phyloP scores from a whole-genome alignment of 2,113 vertebrate species.

The Perca flavescens region DNA sequence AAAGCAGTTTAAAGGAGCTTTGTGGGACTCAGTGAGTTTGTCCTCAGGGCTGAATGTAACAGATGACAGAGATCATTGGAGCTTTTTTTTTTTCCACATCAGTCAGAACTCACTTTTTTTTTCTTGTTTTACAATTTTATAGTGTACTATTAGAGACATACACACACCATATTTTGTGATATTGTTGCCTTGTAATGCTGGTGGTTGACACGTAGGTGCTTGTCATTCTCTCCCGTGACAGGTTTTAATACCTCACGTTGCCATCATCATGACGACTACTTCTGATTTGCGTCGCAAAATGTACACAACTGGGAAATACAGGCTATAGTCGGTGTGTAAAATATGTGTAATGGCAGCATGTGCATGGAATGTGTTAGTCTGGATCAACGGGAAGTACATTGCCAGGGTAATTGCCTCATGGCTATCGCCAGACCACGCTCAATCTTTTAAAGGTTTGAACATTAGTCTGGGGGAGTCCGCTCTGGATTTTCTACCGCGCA shows the following conservation, averaged over 20 bases:
- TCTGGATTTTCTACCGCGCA: too few relatives aligned
- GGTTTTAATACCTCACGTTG: slow-evolving; percentile 34
- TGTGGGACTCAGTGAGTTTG: slow-evolving; percentile 69
- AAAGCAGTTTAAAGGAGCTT: slow-evolving; percentile 71
- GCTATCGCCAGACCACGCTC: too few relatives aligned
- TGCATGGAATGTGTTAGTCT: background rate
- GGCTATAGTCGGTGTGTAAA: background rate
- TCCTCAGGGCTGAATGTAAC: slow-evolving; percentile 76
- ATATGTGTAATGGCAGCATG: background rate
- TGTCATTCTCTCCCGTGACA: slow-evolving; percentile 49
- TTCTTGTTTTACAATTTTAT: slow-evolving; percentile 31
- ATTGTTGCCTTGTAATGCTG: slow-evolving; percentile 36
- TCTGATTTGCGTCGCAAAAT: slow-evolving; percentile 15
- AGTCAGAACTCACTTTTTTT: slow-evolving; percentile 49
- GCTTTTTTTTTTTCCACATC: slow-evolving; percentile 55
- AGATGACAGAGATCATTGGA: slow-evolving; percentile 75
- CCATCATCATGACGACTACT: slow-evolving; percentile 13
- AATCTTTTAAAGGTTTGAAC: too few relatives aligned
- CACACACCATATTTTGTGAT: slow-evolving; percentile 26
- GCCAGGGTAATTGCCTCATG: too few relatives aligned
- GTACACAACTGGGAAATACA: background rate
- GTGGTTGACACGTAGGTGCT: slow-evolving; percentile 51
- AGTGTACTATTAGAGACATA: slow-evolving; percentile 48
- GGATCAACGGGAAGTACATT: too few relatives aligned
- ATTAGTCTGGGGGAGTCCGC: too few relatives aligned